Evolutionary conservation across 2,888 invertebrate species (phyloP), one percentile per base, ranked within the genome.

Genomic region (Selenia dentaria): DNA sequence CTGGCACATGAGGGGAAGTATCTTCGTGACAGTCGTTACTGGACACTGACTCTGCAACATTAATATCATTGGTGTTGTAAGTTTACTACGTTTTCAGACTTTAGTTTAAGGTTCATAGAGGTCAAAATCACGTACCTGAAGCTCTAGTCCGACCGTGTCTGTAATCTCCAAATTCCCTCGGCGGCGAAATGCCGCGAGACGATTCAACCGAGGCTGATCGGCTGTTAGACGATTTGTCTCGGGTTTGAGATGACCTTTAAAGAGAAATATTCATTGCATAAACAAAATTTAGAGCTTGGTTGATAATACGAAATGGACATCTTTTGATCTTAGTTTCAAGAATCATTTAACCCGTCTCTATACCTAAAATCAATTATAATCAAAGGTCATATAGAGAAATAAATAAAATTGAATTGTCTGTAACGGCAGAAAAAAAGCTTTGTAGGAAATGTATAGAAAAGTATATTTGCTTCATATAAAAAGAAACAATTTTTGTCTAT

Each of bases 141-240:
- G 84, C 82, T 53, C 90, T 72, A 6, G 71, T 60, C 2, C 89
- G 75, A 0, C 70, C 70, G 16, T 68, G 74, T 52, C 68, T 75
- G 57, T 79, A 80, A 65, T 90, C 90, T 3, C 89, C 89, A 32
- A 58, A 79, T 47, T 89, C 89, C 4, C 83, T 72, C 13, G 79
- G 80, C 11, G 89, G 84, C 0, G 89, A 85, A 11, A 79, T 73
- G 12, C 79, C 85, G n/a, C 88, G 84, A 1, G 86, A 79, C 3
- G 91, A 91, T 33, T 91, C 91, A 44, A 91, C 89, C 0, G 90
- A 90, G 10, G 85, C 83, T 9, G 92, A 92, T 2, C 91, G 82
- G 14, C 93, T 93, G 50, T 83, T 81, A 1, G 93, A 93, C 51
- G 94, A 94, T 70, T 94, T 95, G 56, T 95, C 95, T 35, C 94